Base-by-base conservation (phyloP, 2,797 vertebrate genomes). In the Cryptoprocta ferox region DNA sequence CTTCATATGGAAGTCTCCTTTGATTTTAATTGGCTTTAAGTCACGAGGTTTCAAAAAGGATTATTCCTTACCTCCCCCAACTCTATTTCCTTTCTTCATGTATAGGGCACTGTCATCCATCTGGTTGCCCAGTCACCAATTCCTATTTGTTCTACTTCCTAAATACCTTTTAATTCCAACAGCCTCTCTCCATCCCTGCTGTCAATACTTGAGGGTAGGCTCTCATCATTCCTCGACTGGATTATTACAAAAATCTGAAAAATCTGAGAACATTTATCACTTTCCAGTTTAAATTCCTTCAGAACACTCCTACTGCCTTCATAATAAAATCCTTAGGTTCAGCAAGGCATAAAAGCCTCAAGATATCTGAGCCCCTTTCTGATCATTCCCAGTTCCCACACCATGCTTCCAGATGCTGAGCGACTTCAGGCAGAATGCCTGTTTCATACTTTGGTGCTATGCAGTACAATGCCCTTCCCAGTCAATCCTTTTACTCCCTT, bases 271-370 rank as follows among this genome's bases (percentile, higher is more conserved):
- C 39, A 50, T 89, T 84, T 18, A 76, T 89, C 70, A 61, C 28
- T 80, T 9, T 82, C 83, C 92, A 39, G 50, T 73, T 83, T 78
- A 84, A 78, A 87, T 84, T 84, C 79, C 61, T 42, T 83, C 37
- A 53, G 79, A 89, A 48, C 30, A 63, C 21, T 71, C 42, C 30
- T 70, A 83, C 2, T 63, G 21, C 24, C 35, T 78, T 81, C 80
- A 75, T 11, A 93, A 93, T 87, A 86, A 91, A 81, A 86, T 73
- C 32, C 32, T 82, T 76, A 84, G 42, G 75, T 92, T 76, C 8
- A 70, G 61, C 26, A 95, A 86, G 39, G 59, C 45, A 97, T 35
- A 91, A 73, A 87, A 92, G 24, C 24, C 19, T 88, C 4, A 81
- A 68, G 45, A 82, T 88, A 45, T n/a, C n/a, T n/a, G 73, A 21